Percentiles rank a stretch among this genome's conserved stretches.
phyloP scores from a whole-genome alignment of 2,113 vertebrate species.

The Butastur rufipennis region DNA sequence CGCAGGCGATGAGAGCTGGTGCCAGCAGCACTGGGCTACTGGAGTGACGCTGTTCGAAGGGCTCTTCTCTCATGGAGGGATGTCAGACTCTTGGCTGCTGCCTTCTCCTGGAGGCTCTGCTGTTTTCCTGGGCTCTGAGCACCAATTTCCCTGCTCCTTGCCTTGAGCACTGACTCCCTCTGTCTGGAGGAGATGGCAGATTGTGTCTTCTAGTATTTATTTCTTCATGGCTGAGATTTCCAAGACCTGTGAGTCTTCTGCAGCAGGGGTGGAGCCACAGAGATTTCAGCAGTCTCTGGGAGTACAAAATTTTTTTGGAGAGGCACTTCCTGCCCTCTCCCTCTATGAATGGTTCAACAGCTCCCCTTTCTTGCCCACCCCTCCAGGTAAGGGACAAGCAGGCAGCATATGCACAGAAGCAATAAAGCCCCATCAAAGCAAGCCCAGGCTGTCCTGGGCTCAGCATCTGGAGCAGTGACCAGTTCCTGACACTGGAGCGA shows the following conservation, averaged over 20 bases:
- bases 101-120: neutral
- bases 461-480: rapidly evolving
- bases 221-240: neutral
- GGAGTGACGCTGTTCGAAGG: neutral
- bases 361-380: neutral
- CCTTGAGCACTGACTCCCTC: neutral
- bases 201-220: neutral
- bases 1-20: rapidly evolving
- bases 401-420: neutral
- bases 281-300: neutral
- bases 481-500: neutral
- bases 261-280: neutral
- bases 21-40: rapidly evolving
- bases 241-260: neutral
- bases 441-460: neutral
- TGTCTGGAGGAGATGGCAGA: neutral
- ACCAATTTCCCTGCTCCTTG: neutral
- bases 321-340: neutral
- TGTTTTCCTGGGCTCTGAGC: neutral
- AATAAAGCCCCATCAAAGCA: neutral
- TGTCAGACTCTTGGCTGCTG: neutral
- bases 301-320: neutral
- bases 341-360: neutral
- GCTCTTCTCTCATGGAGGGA: neutral
- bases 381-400: neutral